phyloP scores from a whole-genome alignment of 2,888 invertebrate genomes.

The Lathronympha strigana region DNA sequence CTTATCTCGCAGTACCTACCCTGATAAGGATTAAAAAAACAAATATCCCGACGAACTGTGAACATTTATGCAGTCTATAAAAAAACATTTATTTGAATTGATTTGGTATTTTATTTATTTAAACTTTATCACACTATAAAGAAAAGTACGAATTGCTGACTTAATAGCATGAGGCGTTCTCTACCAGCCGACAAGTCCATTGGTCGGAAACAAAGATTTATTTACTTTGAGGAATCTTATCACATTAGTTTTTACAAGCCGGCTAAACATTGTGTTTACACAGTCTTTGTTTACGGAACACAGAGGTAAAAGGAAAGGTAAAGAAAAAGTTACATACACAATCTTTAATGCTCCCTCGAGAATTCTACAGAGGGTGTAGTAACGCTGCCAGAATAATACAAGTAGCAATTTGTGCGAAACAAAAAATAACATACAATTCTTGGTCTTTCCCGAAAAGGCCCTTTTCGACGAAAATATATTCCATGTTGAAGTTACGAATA shows the following conservation, averaged over 20 bases:
- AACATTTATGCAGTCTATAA: too few species aligned
- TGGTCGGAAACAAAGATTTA: too few species aligned
- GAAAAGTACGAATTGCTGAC: too few species aligned
- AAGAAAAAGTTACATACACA: constrained; percentile 8
- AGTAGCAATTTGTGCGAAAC: background rate
- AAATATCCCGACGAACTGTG: too few species aligned
- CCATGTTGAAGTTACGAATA: background rate
- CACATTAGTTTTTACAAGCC: background rate
- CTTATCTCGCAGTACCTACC: too few species aligned
- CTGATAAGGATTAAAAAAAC: too few species aligned
- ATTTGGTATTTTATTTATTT: too few species aligned
- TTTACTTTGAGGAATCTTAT: too few species aligned
- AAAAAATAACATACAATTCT: background rate
- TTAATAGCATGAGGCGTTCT: too few species aligned
- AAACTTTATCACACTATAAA: too few species aligned
- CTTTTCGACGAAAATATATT: background rate
- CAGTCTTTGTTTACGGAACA: background rate
- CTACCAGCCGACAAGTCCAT: too few species aligned
- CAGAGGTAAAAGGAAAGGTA: background rate
- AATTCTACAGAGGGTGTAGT: background rate
- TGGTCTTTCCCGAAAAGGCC: background rate
- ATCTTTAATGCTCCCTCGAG: constrained; percentile 12
- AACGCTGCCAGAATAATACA: constrained; percentile 4
- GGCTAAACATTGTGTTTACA: constrained; percentile 5
- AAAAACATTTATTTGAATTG: too few species aligned